These are phyloP conservation scores for Mizuhopecten yessoensis DNA, from an alignment of 1,140 invertebrate species.

Conservation along the genomic window DNA sequence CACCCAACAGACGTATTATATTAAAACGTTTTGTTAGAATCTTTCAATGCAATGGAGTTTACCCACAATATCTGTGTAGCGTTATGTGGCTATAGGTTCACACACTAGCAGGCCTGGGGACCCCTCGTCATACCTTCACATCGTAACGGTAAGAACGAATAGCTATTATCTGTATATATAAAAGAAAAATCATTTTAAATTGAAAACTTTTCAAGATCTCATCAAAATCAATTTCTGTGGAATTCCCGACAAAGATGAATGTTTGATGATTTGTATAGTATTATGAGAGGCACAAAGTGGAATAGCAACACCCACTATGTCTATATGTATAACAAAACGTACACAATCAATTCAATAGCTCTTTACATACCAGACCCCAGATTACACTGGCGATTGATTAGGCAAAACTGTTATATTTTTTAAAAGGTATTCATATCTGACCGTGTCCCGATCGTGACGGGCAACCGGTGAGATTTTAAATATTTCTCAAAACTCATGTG, in stretches of 20 bases:
- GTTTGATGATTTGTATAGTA: conserved; percentile 25
- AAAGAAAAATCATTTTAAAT: not conserved
- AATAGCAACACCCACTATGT: conserved; percentile 31
- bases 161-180: not conserved
- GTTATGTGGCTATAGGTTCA: not conserved
- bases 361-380: not conserved
- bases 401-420: conserved; percentile 6
- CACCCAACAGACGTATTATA: not conserved
- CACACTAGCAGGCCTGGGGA: not conserved
- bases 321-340: not conserved
- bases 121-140: not conserved
- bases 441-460: not conserved
- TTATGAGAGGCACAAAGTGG: not conserved
- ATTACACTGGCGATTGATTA: not conserved
- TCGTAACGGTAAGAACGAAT: not conserved
- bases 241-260: not conserved
- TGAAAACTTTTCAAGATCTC: conserved; percentile 23
- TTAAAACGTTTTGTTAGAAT: no score
- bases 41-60: not conserved
- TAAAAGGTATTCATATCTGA: not conserved
- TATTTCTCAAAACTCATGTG: no score
- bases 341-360: conserved; percentile 14
- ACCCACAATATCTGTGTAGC: not conserved
- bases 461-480: not conserved
- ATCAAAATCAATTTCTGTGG: conserved; percentile 39